A percentile compares a stretch with the other conserved stretches of the same genome.
These are phyloP conservation scores for Lepidochitona cinerea DNA, from an alignment of 2,888 invertebrate species.

Conservation along the genomic window DNA sequence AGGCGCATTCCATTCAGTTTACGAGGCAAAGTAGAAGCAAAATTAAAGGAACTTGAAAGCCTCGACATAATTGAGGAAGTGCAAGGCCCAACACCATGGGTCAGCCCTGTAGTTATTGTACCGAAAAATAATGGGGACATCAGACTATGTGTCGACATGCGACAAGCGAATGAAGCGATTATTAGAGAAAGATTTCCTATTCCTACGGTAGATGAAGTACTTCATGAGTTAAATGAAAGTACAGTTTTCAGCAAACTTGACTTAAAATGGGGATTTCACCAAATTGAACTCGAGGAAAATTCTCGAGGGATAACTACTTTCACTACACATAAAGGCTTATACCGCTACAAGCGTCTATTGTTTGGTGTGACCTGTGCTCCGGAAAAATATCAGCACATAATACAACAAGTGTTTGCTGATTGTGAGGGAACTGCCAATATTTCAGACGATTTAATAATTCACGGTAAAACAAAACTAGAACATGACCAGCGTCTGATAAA, in stretches of 20 bases:
- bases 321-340: slow-evolving; percentile 35
- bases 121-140: slow-evolving; percentile 22
- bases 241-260: slow-evolving; percentile 43
- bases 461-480: slow-evolving; percentile 23
- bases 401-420: slow-evolving; percentile 23
- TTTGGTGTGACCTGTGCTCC: slow-evolving; percentile 38
- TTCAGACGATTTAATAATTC: slow-evolving; percentile 36
- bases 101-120: slow-evolving; percentile 13
- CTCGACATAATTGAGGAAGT: slow-evolving; percentile 22
- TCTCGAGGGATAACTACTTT: slow-evolving; percentile 46
- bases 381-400: slow-evolving; percentile 36
- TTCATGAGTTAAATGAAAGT: slow-evolving; percentile 21
- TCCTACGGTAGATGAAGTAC: slow-evolving; percentile 35
- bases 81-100: slow-evolving; percentile 13
- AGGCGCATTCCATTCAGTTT: slow-evolving; percentile 19
- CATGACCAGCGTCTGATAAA: slow-evolving; percentile 25
- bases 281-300: slow-evolving; percentile 35
- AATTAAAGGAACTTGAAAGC: slow-evolving; percentile 14
- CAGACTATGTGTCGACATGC: slow-evolving; percentile 29
- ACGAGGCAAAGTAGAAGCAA: slow-evolving; percentile 16
- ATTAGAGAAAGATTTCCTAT: slow-evolving; percentile 24
- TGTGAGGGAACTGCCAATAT: slow-evolving; percentile 28
- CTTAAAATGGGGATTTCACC: slow-evolving; percentile 41
- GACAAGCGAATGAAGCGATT: slow-evolving; percentile 27
- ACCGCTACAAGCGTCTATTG: slow-evolving; percentile 34